A percentile compares a stretch with the other conserved stretches of the same genome.
phyloP scores from a whole-genome alignment of 2,113 vertebrate genomes.

The Ariopsis seemanni region DNA sequence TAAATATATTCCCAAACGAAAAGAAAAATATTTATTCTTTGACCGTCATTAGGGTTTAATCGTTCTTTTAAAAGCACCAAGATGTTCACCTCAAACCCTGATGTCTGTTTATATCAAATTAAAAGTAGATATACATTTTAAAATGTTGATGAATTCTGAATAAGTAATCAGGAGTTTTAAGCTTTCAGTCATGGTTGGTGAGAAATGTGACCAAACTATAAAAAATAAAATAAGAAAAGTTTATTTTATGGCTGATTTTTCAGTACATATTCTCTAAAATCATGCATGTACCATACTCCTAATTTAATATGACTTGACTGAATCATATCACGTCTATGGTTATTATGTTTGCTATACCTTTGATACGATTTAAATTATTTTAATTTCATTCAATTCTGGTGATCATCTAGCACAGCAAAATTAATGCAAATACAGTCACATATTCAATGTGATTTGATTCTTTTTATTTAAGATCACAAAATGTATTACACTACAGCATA shows the following conservation, averaged over 20 bases:
- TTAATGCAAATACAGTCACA: conserved; percentile 66
- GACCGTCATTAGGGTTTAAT: not conserved
- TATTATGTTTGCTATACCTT: not conserved
- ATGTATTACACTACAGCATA: conserved; percentile 50
- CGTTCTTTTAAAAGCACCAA: not conserved
- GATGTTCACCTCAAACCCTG: not conserved
- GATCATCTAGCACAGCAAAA: conserved; percentile 23
- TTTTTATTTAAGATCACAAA: conserved; percentile 68
- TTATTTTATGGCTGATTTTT: not conserved
- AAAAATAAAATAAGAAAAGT: not conserved
- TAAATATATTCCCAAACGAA: not conserved
- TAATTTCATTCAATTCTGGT: not conserved
- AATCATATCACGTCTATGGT: not conserved
- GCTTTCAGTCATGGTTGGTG: not conserved
- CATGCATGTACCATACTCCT: not conserved
- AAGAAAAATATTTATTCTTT: not conserved
- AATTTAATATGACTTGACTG: not conserved
- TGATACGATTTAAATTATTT: not conserved
- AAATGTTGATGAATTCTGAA: not conserved
- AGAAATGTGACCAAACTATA: not conserved
- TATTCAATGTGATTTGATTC: conserved; percentile 64
- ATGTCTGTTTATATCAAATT: not conserved
- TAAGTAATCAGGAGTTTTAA: not conserved
- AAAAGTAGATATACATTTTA: not conserved
- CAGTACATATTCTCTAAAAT: not conserved